Percentiles rank a stretch among this genome's conserved stretches.
Conservation (phyloP, 2,113 vertebrate species). For the Machaerirhynchus nigripectus region DNA sequence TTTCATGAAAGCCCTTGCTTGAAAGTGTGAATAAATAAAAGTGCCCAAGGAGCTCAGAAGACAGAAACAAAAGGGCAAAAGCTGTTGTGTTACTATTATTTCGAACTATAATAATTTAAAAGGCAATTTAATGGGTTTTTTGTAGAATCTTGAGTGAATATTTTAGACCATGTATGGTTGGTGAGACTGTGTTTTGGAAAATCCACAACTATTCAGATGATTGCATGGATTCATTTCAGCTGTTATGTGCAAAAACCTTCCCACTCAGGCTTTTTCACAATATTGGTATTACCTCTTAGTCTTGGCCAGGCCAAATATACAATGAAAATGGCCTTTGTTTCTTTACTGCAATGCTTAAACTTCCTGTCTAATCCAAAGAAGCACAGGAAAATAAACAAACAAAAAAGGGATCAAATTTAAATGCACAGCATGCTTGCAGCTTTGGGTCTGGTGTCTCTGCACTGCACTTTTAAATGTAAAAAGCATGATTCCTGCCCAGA, state of each 20-base stretch:
- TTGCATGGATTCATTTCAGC: neutral
- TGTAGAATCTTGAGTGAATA: neutral
- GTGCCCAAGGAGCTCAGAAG: neutral
- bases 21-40: neutral
- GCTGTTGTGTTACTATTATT: neutral
- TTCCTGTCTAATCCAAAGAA: conserved; percentile 24
- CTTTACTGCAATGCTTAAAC: neutral
- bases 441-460: conserved; percentile 9
- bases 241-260: neutral
- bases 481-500: neutral
- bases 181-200: neutral
- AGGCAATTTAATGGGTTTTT: neutral
- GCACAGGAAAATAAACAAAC: conserved; percentile 28
- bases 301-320: conserved; percentile 34
- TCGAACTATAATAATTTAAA: neutral
- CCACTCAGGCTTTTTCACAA: neutral
- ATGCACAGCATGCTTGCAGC: conserved; percentile 4
- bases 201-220: neutral
- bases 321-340: conserved; percentile 12
- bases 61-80: neutral
- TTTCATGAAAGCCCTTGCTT: neutral
- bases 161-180: neutral
- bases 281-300: conserved; percentile 1
- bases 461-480: conserved; percentile 4
- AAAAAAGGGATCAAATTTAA: conserved; percentile 37